A percentile compares a stretch with the other conserved stretches of the same genome.
phyloP scores from a whole-genome alignment of 2,797 vertebrate species.

The Sarcophilus harrisii region DNA sequence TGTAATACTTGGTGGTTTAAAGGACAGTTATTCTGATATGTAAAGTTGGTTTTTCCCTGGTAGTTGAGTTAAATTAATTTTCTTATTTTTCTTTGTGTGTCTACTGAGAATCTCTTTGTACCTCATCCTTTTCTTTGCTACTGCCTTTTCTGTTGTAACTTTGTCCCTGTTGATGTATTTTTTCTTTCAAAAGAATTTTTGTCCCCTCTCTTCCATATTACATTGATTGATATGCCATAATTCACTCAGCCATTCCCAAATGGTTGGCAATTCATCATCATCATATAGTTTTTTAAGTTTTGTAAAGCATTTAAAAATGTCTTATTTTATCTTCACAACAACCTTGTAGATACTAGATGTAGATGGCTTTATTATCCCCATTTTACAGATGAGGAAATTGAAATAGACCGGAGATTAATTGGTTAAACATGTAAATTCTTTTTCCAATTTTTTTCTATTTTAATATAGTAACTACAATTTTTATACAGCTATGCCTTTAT shows the following conservation, averaged over 20 bases:
- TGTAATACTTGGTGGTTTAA: not conserved
- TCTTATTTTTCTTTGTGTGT: not conserved
- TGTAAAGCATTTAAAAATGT: not conserved
- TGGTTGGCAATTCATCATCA: not conserved
- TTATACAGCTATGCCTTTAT: not conserved
- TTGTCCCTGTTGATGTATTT: not conserved
- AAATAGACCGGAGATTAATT: not conserved
- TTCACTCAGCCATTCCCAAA: not conserved
- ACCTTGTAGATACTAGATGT: not conserved
- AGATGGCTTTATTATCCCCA: not conserved
- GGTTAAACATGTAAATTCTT: not conserved
- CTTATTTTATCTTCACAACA: not conserved
- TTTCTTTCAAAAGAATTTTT: not conserved
- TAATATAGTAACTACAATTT: not conserved
- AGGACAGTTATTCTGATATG: not conserved
- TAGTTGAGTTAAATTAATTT: slow-evolving; percentile 15
- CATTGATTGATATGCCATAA: not conserved
- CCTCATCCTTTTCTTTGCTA: not conserved
- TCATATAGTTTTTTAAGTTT: not conserved
- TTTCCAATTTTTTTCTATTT: not conserved
- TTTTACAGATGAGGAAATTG: not conserved
- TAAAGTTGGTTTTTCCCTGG: not conserved
- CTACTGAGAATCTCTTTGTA: slow-evolving; percentile 18
- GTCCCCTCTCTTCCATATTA: not conserved
- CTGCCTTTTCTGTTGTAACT: not conserved